Conservation (phyloP, 2,113 vertebrate genomes). For the Rhinogobius similis region DNA sequence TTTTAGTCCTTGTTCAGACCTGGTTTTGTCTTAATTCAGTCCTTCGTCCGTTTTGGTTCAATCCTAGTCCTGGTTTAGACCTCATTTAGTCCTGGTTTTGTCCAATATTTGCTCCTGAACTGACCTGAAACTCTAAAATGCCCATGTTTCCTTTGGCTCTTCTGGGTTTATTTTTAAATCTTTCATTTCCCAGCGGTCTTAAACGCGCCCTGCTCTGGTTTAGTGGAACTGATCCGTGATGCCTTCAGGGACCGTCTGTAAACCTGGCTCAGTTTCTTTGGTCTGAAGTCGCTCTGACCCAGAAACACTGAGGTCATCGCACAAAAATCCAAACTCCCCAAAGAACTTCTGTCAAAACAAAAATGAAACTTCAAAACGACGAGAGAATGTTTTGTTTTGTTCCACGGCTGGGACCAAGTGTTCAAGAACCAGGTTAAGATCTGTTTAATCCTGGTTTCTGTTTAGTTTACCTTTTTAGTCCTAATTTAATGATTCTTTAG, state of each 20-base stretch:
- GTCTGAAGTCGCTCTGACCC: background rate
- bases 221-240: background rate
- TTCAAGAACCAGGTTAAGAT: background rate
- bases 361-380: background rate
- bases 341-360: background rate
- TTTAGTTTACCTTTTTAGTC: too few species aligned
- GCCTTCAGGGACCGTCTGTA: background rate
- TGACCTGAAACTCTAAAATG: too few species aligned
- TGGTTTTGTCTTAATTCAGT: too few species aligned
- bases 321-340: background rate
- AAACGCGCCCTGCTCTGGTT: background rate
- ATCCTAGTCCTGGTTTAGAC: too few species aligned
- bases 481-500: too few species aligned
- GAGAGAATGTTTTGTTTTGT: background rate
- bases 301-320: background rate
- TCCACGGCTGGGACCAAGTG: background rate
- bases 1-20: too few species aligned
- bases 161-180: background rate
- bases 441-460: too few species aligned
- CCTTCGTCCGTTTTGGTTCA: too few species aligned
- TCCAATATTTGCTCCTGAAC: too few species aligned
- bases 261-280: background rate
- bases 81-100: too few species aligned
- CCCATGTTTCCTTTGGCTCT: too few species aligned
- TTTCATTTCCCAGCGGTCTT: background rate